Evolutionary conservation across 23 tunicate species (phyloP).

Genomic region (Trididemnum nubilum): DNA sequence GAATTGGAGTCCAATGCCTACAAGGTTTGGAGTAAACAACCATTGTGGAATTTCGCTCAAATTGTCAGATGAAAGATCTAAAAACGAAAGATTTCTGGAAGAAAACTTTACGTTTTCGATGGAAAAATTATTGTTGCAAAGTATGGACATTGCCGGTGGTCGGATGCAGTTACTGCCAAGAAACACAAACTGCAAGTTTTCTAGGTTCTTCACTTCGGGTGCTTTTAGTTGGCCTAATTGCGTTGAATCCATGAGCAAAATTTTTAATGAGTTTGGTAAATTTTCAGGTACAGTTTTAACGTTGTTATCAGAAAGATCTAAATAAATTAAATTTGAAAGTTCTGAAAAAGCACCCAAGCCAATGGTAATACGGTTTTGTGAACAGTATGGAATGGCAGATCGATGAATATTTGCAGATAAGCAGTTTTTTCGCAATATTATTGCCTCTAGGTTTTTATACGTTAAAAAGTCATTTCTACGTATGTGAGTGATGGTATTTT

Average conservation of each 20-base stretch:
- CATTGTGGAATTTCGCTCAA: background rate
- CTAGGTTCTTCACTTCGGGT: background rate
- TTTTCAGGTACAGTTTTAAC: background rate
- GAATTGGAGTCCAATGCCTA: background rate
- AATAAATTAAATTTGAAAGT: background rate
- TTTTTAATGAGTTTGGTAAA: background rate
- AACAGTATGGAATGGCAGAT: background rate
- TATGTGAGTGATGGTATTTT: background rate
- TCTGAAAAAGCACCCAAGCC: background rate
- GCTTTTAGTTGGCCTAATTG: background rate
- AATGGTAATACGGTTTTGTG: background rate
- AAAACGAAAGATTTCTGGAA: background rate
- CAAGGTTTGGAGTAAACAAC: background rate
- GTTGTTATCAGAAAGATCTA: background rate
- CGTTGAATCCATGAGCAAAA: background rate
- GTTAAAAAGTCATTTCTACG: background rate
- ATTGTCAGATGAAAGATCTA: background rate
- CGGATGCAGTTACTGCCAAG: background rate
- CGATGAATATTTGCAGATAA: background rate
- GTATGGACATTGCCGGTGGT: background rate
- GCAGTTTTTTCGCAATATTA: background rate
- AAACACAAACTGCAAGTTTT: background rate
- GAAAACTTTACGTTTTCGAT: background rate
- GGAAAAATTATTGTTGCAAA: background rate
- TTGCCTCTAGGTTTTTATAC: background rate